Evolutionary conservation across 2,113 vertebrate genomes (phyloP).

Genomic region (Orycteropus afer): DNA sequence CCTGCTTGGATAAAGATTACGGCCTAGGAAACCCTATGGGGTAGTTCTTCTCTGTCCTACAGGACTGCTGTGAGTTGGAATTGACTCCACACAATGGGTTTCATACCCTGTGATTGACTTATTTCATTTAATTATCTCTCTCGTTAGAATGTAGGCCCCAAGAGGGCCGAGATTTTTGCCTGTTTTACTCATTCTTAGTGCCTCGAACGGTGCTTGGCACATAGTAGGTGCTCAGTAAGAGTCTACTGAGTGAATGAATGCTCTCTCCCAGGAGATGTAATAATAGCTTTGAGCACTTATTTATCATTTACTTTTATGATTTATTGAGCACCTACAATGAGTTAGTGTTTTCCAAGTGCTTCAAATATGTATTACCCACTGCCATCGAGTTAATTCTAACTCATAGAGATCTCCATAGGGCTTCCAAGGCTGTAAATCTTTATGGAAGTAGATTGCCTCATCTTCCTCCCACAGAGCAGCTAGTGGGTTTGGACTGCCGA

Average conservation of each 20-base stretch:
- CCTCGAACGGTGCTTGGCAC: background rate
- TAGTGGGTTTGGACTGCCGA: no score
- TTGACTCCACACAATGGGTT: background rate
- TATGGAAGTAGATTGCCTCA: no score
- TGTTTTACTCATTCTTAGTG: background rate
- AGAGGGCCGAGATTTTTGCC: background rate
- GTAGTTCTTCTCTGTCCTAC: background rate
- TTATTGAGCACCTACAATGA: background rate
- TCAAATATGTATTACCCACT: background rate
- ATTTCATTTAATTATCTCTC: background rate
- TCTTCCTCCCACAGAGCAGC: no score
- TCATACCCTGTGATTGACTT: background rate
- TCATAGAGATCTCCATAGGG: no score
- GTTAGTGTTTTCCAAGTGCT: background rate
- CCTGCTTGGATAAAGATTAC: no score
- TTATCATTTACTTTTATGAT: background rate
- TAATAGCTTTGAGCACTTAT: background rate
- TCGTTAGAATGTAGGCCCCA: background rate
- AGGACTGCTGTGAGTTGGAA: no score
- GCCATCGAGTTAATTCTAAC: no score
- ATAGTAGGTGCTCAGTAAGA: background rate
- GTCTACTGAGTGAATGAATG: background rate
- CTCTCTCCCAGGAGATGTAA: background rate
- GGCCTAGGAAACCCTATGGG: background rate
- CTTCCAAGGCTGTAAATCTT: no score